These are phyloP conservation scores for Machaerirhynchus nigripectus DNA, from an alignment of 2,113 vertebrate genomes.

Conservation along the genomic window DNA sequence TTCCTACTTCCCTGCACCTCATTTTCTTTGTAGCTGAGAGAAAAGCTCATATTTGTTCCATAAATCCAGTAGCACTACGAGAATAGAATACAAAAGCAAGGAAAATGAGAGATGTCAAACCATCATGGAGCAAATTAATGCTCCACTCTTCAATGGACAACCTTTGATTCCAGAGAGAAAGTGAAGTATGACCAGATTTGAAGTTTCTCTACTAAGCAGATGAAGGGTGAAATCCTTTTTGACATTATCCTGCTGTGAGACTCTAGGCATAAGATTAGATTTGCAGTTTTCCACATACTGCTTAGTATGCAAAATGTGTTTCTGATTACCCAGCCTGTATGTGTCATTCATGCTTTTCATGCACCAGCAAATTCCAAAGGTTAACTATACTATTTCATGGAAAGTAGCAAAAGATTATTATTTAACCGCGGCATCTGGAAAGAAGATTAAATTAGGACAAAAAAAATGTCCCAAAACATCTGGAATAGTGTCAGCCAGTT, in stretches of 20 bases:
- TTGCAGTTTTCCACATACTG: background rate
- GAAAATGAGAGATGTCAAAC: background rate
- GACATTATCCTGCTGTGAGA: conserved; percentile 20
- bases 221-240: conserved; percentile 29
- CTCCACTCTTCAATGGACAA: background rate
- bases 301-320: background rate
- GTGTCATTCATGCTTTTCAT: conserved; percentile 22
- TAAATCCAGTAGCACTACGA: conserved; percentile 18
- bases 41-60: background rate
- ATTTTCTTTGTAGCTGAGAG: background rate
- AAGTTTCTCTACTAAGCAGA: background rate
- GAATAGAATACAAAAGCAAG: conserved; percentile 42
- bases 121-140: conserved; percentile 9
- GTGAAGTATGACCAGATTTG: background rate
- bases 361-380: conserved; percentile 31
- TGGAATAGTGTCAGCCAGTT: background rate
- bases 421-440: background rate
- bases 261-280: conserved; percentile 31
- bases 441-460: background rate
- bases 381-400: background rate
- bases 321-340: background rate
- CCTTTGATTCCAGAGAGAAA: background rate
- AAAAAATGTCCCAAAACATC: background rate
- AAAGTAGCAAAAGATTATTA: background rate
- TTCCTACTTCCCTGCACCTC: background rate